Evolutionary conservation across 2,113 vertebrate genomes (phyloP).

Genomic region (Sphyrna mokarran): DNA sequence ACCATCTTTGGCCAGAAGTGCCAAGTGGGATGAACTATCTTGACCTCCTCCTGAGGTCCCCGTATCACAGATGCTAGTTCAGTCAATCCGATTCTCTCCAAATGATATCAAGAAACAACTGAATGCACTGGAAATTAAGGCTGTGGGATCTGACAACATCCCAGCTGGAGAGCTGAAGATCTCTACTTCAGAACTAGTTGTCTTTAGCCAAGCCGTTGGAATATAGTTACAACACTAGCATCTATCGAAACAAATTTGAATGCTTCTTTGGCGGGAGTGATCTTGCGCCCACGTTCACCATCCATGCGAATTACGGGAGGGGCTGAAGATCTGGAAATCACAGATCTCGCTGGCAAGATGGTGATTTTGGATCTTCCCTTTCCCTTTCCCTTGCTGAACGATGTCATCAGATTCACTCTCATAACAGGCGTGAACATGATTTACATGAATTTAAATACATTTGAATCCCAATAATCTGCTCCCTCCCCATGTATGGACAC

Average conservation of each 20-base stretch:
- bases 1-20: not conserved
- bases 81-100: not conserved
- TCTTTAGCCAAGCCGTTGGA: not conserved
- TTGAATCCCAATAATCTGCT: too few relatives aligned
- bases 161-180: not conserved
- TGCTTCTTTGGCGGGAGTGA: not conserved
- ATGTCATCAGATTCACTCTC: too few relatives aligned
- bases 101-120: not conserved
- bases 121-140: not conserved
- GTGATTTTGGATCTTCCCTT: too few relatives aligned
- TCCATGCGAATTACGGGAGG: too few relatives aligned
- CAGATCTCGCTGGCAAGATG: too few relatives aligned
- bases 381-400: too few relatives aligned
- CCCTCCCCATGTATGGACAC: too few relatives aligned
- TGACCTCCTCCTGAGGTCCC: not conserved
- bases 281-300: too few relatives aligned
- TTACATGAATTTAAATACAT: too few relatives aligned
- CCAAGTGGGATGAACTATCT: not conserved
- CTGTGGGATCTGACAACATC: not conserved
- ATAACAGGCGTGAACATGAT: too few relatives aligned
- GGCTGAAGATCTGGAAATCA: too few relatives aligned
- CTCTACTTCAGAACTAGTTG: not conserved
- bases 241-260: not conserved
- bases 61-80: not conserved
- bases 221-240: not conserved